Conservation (phyloP, 1,140 invertebrate genomes). For the Stenopsyche tienmushanensis region DNA sequence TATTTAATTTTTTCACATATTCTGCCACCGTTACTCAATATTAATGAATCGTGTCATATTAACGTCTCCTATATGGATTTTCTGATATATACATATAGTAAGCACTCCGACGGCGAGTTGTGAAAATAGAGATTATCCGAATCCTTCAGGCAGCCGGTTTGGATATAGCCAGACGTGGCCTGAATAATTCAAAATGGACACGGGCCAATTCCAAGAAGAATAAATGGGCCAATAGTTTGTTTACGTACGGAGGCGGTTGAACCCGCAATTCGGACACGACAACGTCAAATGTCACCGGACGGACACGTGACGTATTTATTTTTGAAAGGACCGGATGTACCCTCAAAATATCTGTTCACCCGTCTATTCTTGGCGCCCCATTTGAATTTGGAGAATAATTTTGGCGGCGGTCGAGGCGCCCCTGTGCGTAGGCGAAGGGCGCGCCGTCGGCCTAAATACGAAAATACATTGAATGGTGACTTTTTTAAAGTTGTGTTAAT, state of each 20-base stretch:
- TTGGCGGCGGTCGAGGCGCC: neutral
- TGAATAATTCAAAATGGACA: slow-evolving; percentile 42
- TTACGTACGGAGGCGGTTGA: slow-evolving; percentile 35
- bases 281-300: neutral
- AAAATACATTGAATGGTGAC: no score
- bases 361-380: no score
- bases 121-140: neutral
- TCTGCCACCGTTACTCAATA: neutral
- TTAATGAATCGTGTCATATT: neutral
- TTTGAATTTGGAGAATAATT: no score
- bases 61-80: neutral
- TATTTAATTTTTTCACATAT: neutral
- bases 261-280: slow-evolving; percentile 16
- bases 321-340: slow-evolving; percentile 11
- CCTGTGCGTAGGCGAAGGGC: no score
- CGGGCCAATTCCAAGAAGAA: slow-evolving; percentile 33
- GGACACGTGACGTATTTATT: slow-evolving; percentile 16
- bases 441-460: no score
- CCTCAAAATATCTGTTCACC: no score
- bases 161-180: slow-evolving; percentile 11
- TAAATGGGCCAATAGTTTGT: slow-evolving; percentile 38
- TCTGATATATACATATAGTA: no score
- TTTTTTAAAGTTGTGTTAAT: no score
- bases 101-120: no score
- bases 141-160: neutral